These are phyloP conservation scores for Myripristis murdjan DNA, from an alignment of 2,797 vertebrate genomes.

Conservation along the genomic window DNA sequence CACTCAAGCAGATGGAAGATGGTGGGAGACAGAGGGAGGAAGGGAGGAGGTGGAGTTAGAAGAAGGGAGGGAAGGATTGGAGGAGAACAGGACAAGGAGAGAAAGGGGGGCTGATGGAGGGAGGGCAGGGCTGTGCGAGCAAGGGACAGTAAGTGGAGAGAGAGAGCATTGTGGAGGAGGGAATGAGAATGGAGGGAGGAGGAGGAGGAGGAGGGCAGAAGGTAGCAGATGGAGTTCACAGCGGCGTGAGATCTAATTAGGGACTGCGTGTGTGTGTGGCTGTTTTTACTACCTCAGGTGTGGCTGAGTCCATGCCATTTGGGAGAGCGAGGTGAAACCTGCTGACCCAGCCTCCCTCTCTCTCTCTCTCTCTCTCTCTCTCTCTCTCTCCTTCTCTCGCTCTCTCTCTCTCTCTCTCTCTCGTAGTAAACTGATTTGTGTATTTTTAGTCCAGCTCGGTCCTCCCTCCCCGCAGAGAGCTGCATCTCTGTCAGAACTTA, in stretches of 20 bases:
- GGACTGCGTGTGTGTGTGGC: conserved; percentile 3
- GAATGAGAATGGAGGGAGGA: not conserved
- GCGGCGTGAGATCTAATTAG: conserved; percentile 23
- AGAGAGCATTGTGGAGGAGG: not conserved
- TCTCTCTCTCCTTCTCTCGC: not conserved
- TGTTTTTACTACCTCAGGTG: conserved; percentile 7
- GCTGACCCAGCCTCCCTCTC: not conserved
- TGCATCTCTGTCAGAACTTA: not conserved
- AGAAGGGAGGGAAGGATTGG: conserved; percentile 22
- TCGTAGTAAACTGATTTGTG: not conserved
- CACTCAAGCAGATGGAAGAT: conserved; percentile 64
- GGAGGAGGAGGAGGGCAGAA: not conserved
- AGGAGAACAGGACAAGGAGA: not conserved
- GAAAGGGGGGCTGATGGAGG: not conserved
- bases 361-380: not conserved
- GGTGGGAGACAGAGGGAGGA: conserved; percentile 37
- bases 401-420: not conserved
- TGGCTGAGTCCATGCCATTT: not conserved
- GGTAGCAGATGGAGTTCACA: conserved; percentile 54
- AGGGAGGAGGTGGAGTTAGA: conserved; percentile 24
- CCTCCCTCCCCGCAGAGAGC: not conserved
- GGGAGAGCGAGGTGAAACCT: not conserved
- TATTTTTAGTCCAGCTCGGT: not conserved
- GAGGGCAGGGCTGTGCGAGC: too few relatives aligned
- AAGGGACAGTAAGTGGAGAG: not conserved